Base-by-base conservation (phyloP, 2,888 invertebrate genomes). In the Ceriagrion tenellum region DNA sequence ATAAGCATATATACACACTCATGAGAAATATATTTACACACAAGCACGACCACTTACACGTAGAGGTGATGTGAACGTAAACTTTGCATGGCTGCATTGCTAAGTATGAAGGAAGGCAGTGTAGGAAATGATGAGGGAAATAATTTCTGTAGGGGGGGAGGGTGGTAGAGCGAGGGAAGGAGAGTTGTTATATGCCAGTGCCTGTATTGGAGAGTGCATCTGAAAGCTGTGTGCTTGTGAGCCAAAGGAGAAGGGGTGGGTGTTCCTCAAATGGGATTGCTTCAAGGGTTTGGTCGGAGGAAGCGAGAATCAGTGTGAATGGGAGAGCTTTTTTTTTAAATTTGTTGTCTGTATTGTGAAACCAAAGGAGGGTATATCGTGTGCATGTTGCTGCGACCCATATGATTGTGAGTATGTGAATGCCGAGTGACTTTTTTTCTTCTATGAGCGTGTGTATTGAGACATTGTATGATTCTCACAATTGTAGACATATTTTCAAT, bases 181-280 rank as follows among this genome's bases (percentile, higher is more conserved):
- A 35, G 93, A 93, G 69, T n/a, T 69, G 69, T 93, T 63, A 20
- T 74, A 40, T 93, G 63, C 93, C 93, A 93, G 93, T 93, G 93
- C 93, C 93, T 93, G 93, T 93, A 74, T 55, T n/a, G 93, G 93
- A 93, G 74, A 35, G 12, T 81, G 81, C 69, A 69, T 69, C n/a
- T 93, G 55, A 26, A 47, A 74, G 23, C 26, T 91, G 63, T 40
- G 91, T 93, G 91, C 20, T 35, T 40, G 69, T 69, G 81, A 16
- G 30, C 13, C 35, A 1, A 35, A 8, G 35, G 18, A 35, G 35
- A 35, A 81, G n/a, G 30, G 81, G 0, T 20, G 69, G 10, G 16
- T 26, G 35, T 74, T 30, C n/a, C 23, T 12, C 74, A 13, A 12
- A n/a, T 12, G 81, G 81, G 13, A 35, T 1, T n/a, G 12, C 20